Percentiles rank a stretch among this genome's conserved stretches.
These are phyloP conservation scores for Prionailurus bengalensis DNA, from an alignment of 2,113 vertebrate genomes.

Conservation along the genomic window DNA sequence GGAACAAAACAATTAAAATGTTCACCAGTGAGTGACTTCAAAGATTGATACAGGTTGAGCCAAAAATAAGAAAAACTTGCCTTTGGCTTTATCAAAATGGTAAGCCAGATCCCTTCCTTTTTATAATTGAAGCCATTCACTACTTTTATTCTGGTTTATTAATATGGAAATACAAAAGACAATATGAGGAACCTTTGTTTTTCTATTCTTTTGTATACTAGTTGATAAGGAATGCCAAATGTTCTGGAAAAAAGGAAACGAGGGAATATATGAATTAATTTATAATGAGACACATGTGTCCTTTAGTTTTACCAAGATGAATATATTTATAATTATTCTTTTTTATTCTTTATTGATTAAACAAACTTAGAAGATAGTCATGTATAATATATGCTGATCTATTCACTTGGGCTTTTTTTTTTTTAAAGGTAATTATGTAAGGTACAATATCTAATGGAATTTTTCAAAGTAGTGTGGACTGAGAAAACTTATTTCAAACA, in stretches of 20 bases:
- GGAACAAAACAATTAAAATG: conserved; percentile 97
- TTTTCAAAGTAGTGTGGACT: not conserved
- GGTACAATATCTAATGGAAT: not conserved
- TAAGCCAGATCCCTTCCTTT: conserved; percentile 93
- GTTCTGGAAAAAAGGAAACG: conserved; percentile 86
- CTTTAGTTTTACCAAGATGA: not conserved
- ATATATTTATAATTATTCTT: conserved; percentile 2
- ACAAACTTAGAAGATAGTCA: not conserved
- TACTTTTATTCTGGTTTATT: conserved; percentile 87
- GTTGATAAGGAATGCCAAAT: conserved; percentile 92
- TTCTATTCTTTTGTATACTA: conserved; percentile 94
- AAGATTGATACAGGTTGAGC: conserved; percentile 92
- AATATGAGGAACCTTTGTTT: conserved; percentile 94
- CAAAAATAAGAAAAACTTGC: conserved; percentile 92
- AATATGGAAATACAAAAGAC: conserved; percentile 87
- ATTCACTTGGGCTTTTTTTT: not conserved
- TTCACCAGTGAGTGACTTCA: conserved; percentile 93
- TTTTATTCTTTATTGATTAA: conserved; percentile 34
- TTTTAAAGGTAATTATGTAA: not conserved
- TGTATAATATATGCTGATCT: not conserved
- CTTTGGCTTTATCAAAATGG: conserved; percentile 95
- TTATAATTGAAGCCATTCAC: conserved; percentile 95
- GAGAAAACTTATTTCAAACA: conserved; percentile 33
- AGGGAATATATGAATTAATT: not conserved
- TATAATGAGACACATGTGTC: conserved; percentile 30